Percentiles rank a stretch among this genome's conserved stretches.
Conservation (phyloP, 1,140 invertebrate species). For the Pseudachorutes palmiensis region DNA sequence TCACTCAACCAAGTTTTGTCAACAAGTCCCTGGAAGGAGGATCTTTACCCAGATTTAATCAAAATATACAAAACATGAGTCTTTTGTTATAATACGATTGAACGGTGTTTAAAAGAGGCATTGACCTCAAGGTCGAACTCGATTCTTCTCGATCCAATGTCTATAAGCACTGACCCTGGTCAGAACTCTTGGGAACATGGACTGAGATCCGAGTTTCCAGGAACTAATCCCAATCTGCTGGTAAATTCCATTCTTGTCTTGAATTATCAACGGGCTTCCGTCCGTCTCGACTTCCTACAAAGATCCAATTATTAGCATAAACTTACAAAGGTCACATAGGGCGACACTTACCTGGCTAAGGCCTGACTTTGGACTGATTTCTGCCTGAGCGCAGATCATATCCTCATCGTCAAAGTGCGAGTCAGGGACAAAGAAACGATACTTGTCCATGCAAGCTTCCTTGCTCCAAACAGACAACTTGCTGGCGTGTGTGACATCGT, state of each 20-base stretch:
- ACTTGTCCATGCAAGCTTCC: background rate
- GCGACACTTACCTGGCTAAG: background rate
- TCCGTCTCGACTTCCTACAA: conserved; percentile 5
- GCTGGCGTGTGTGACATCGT: background rate
- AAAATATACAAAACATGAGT: background rate
- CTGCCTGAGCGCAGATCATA: conserved; percentile 10
- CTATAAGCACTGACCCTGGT: background rate
- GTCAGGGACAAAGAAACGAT: background rate
- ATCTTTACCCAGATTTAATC: background rate
- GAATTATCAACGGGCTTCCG: conserved; percentile 10
- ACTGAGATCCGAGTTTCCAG: background rate
- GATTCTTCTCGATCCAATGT: conserved; percentile 13
- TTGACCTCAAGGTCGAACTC: conserved; percentile 5
- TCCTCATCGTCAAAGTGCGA: background rate
- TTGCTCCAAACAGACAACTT: background rate
- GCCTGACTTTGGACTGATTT: background rate
- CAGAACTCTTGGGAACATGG: background rate
- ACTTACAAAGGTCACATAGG: background rate
- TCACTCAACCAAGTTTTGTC: no score
- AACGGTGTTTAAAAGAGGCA: background rate
- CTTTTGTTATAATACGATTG: background rate
- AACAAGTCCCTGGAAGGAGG: no score
- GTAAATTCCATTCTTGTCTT: conserved; percentile 1
- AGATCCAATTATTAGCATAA: background rate
- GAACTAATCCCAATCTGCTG: conserved; percentile 14